Percentiles rank a stretch among this genome's conserved stretches.
Conservation (phyloP, 2,888 invertebrate genomes). For the Andrena hattorfiana region DNA sequence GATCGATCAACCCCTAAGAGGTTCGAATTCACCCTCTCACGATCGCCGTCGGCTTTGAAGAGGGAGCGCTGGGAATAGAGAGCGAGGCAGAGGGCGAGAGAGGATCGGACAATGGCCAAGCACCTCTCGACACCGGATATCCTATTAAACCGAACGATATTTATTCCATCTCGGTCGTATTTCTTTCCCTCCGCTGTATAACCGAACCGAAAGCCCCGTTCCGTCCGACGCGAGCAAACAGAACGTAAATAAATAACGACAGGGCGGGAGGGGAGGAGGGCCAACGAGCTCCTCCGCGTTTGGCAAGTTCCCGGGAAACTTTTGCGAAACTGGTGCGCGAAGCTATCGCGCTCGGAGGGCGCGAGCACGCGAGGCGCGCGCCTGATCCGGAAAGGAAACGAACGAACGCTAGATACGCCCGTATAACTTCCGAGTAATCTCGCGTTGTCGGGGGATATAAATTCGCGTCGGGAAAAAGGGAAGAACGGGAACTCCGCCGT, state of each 20-base stretch:
- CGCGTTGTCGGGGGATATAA: constrained; percentile 51
- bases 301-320: constrained; percentile 45
- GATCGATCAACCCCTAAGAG: constrained; percentile 73
- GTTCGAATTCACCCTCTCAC: constrained; percentile 65
- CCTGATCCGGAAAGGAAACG: constrained; percentile 39
- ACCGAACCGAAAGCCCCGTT: background rate
- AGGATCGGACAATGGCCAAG: constrained; percentile 56
- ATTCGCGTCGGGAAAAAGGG: constrained; percentile 44
- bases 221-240: constrained; percentile 45
- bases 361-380: background rate
- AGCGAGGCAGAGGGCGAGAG: background rate
- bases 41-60: constrained; percentile 57
- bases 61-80: constrained; percentile 26
- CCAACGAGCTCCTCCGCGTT: constrained; percentile 51
- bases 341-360: constrained; percentile 38
- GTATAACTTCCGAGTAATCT: constrained; percentile 61
- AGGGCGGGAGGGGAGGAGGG: constrained; percentile 2
- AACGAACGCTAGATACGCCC: constrained; percentile 39
- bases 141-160: constrained; percentile 45
- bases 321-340: constrained; percentile 56
- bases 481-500: constrained; percentile 38
- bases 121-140: constrained; percentile 30
- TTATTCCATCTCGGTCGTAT: constrained; percentile 12
- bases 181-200: background rate
- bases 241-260: constrained; percentile 66